phyloP scores from a whole-genome alignment of 2,888 invertebrate species.

The Arctia plantaginis region DNA sequence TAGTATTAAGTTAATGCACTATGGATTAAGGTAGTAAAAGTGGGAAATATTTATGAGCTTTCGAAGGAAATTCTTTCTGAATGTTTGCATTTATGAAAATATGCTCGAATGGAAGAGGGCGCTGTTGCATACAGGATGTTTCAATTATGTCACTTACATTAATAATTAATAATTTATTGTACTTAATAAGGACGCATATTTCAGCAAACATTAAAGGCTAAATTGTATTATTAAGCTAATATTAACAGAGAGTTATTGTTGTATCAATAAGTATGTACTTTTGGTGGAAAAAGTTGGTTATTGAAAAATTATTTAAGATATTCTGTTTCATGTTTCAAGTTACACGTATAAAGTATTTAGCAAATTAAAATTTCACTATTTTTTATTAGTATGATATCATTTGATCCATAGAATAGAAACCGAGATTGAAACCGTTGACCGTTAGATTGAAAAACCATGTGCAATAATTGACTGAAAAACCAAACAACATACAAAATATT shows the following conservation, averaged over 20 bases:
- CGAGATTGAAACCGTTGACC: too few species aligned
- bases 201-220: not conserved
- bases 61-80: constrained; percentile 85
- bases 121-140: constrained; percentile 58
- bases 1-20: constrained; percentile 44
- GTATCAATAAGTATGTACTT: not conserved
- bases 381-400: too few species aligned
- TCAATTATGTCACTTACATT: constrained; percentile 14
- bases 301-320: too few species aligned
- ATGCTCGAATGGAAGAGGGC: constrained; percentile 81
- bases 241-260: not conserved
- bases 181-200: constrained; percentile 10
- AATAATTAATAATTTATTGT: constrained; percentile 11
- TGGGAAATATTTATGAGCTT: constrained; percentile 86
- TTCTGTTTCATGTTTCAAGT: too few species aligned
- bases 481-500: too few species aligned
- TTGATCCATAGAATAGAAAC: too few species aligned
- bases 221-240: too few species aligned
- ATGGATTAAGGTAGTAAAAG: constrained; percentile 76
- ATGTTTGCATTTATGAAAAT: constrained; percentile 87
- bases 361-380: too few species aligned
- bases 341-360: too few species aligned
- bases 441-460: too few species aligned
- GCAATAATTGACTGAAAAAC: too few species aligned
- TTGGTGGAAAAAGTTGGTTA: not conserved